These are phyloP conservation scores for Pseudoips prasinana DNA, from an alignment of 2,888 invertebrate species.

Conservation along the genomic window DNA sequence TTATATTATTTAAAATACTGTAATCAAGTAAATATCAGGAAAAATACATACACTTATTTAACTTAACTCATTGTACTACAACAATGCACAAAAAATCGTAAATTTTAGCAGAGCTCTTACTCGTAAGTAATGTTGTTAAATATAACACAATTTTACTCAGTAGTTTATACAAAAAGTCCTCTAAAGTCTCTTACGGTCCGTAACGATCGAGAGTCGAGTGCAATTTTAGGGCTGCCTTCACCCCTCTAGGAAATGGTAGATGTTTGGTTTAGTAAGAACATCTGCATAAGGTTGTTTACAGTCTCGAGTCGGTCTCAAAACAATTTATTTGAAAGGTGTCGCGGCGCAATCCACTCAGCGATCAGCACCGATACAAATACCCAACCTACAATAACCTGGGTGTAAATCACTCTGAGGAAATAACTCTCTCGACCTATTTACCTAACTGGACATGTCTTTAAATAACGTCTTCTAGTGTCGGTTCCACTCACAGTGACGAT, in stretches of 20 bases:
- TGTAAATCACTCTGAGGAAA: constrained; percentile 70
- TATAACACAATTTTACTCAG: constrained; percentile 52
- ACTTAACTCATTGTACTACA: too few relatives aligned
- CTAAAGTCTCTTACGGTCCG: constrained; percentile 47
- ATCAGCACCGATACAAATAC: constrained; percentile 60
- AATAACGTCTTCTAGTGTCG: constrained; percentile 39
- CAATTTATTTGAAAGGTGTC: constrained; percentile 82
- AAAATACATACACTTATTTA: too few relatives aligned
- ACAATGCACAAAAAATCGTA: too few relatives aligned
- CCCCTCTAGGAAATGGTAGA: constrained; percentile 61
- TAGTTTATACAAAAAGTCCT: constrained; percentile 58
- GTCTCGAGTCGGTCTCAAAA: constrained; percentile 67
- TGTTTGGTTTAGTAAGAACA: constrained; percentile 63
- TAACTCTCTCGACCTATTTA: constrained; percentile 59
- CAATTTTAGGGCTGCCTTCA: constrained; percentile 58
- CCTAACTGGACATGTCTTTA: constrained; percentile 57
- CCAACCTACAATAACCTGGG: constrained; percentile 55
- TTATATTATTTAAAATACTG: too few relatives aligned
- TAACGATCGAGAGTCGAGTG: constrained; percentile 50
- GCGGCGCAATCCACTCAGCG: constrained; percentile 74
- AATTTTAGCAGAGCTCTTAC: too few relatives aligned
- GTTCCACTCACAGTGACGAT: constrained; percentile 38
- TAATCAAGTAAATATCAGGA: too few relatives aligned
- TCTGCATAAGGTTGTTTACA: constrained; percentile 78
- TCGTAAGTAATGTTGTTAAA: constrained; percentile 28